Percentiles rank a stretch among this genome's conserved stretches.
These are phyloP conservation scores for Grus americana DNA, from an alignment of 2,113 vertebrate genomes.

Conservation along the genomic window DNA sequence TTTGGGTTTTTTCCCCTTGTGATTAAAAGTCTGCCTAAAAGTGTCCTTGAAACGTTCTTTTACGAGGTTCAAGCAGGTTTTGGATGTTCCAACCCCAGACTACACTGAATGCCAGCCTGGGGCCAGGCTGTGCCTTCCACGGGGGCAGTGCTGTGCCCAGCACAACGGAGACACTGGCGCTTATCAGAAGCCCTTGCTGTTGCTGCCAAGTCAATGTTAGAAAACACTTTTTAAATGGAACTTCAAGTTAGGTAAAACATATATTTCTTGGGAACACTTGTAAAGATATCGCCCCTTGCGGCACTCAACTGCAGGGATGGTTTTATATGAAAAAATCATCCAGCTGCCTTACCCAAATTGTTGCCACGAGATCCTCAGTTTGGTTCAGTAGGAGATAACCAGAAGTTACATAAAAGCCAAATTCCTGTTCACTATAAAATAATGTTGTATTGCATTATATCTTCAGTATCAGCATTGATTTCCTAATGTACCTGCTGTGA, in stretches of 20 bases:
- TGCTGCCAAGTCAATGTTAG: not conserved
- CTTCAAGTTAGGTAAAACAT: not conserved
- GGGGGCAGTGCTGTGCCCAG: not conserved
- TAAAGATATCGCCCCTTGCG: not conserved
- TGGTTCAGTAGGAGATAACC: not conserved
- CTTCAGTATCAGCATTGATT: not conserved
- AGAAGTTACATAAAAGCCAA: not conserved
- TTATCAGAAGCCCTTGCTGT: not conserved
- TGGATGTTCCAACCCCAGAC: not conserved
- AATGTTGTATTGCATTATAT: not conserved
- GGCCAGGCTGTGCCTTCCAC: not conserved
- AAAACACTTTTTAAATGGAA: not conserved
- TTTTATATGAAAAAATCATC: not conserved
- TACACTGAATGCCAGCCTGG: not conserved
- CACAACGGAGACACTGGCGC: rapidly evolving
- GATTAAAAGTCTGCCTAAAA: slow-evolving; percentile 42
- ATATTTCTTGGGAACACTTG: not conserved
- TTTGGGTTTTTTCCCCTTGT: not conserved
- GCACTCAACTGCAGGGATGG: not conserved
- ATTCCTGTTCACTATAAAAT: not conserved
- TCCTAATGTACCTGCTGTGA: not conserved
- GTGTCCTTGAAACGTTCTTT: slow-evolving; percentile 30
- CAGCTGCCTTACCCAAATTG: not conserved
- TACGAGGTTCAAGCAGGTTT: not conserved
- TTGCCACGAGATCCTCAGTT: not conserved